These are phyloP conservation scores for Lophotis ruficrista DNA, from an alignment of 2,113 vertebrate genomes.

Conservation along the genomic window DNA sequence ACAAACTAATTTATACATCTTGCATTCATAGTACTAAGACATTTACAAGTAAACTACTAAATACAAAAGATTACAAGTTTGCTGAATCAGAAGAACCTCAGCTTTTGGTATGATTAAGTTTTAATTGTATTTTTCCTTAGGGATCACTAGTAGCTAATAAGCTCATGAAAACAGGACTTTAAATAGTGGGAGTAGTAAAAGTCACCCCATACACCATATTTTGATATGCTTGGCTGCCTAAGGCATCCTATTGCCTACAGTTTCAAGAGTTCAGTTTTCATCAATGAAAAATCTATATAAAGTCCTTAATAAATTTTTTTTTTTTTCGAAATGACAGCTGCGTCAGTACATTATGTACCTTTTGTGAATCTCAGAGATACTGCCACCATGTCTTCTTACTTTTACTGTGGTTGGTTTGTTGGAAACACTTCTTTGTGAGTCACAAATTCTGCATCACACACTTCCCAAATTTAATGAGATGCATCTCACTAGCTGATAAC, in stretches of 20 bases:
- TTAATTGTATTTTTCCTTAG: slow-evolving; percentile 84
- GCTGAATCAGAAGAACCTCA: slow-evolving; percentile 80
- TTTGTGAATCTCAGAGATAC: neutral
- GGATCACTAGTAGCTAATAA: slow-evolving; percentile 82
- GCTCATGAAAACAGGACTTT: slow-evolving; percentile 80
- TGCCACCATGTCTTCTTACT: neutral
- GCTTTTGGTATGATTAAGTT: slow-evolving; percentile 83
- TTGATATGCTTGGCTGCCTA: slow-evolving; percentile 69
- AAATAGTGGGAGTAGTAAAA: slow-evolving; percentile 78
- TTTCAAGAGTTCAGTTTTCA: slow-evolving; percentile 65
- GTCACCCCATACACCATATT: slow-evolving; percentile 69
- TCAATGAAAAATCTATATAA: slow-evolving; percentile 70
- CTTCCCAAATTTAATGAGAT: neutral
- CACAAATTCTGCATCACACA: neutral
- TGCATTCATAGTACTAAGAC: slow-evolving; percentile 38
- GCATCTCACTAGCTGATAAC: neutral
- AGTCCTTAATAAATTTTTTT: slow-evolving; percentile 17
- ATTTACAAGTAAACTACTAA: slow-evolving; percentile 79
- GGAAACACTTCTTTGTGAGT: neutral
- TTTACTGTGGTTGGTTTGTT: neutral
- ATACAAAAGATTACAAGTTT: slow-evolving; percentile 77
- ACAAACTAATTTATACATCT: slow-evolving; percentile 53
- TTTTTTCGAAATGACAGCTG: slow-evolving; percentile 40
- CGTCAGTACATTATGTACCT: neutral
- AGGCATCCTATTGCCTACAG: slow-evolving; percentile 40